A percentile compares a stretch with the other conserved stretches of the same genome.
Conservation (phyloP, 2,113 vertebrate genomes). For the Naja naja region DNA sequence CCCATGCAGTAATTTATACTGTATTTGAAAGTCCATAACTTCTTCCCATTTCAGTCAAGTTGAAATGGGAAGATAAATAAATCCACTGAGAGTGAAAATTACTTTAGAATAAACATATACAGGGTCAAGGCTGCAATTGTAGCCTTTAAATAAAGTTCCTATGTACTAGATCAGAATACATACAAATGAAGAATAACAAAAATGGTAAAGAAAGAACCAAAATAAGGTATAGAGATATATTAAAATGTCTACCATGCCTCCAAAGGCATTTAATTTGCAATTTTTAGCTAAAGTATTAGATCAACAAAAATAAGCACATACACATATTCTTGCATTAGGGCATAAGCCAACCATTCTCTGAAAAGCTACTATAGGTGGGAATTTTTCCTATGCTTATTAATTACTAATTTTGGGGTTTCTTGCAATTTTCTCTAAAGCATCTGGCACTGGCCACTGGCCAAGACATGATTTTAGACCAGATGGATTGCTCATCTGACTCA, state of each 20-base stretch:
- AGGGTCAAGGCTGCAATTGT: background rate
- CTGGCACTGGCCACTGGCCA: slow-evolving; percentile 21
- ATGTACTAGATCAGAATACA: background rate
- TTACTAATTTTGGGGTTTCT: slow-evolving; percentile 38
- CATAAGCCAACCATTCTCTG: slow-evolving; percentile 15
- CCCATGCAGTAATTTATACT: background rate
- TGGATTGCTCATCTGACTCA: background rate
- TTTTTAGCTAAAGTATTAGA: background rate
- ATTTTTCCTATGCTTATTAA: slow-evolving; percentile 33
- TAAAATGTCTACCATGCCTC: background rate
- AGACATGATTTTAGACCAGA: slow-evolving; percentile 10
- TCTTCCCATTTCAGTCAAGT: background rate
- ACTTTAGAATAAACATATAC: background rate
- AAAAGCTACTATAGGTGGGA: slow-evolving; percentile 20
- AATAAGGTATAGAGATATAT: background rate
- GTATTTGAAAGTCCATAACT: background rate
- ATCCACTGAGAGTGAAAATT: background rate
- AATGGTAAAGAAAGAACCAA: background rate
- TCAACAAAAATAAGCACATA: background rate
- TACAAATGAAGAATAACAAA: background rate
- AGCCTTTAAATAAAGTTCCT: background rate
- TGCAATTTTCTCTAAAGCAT: slow-evolving; percentile 25
- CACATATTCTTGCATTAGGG: background rate
- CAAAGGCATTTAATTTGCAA: background rate
- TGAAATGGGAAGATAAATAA: background rate